Evolutionary conservation across 2,797 vertebrate genomes (phyloP).

Genomic region (Pangasius macronema): DNA sequence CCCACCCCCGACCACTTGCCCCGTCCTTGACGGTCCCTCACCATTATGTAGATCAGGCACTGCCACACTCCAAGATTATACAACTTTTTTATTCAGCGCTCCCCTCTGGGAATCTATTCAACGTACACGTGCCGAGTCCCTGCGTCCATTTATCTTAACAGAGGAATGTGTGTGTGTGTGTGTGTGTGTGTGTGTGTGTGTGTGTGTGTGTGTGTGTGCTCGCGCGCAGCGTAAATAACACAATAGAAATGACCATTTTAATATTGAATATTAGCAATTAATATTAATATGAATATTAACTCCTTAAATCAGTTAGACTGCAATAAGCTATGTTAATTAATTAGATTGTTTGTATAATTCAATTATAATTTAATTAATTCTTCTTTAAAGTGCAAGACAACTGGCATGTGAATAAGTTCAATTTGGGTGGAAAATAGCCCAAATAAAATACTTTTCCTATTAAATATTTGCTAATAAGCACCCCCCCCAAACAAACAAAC

Average conservation of each 20-base stretch:
- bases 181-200: background rate
- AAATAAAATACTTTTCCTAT: background rate
- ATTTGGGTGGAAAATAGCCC: background rate
- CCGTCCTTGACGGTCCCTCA: constrained; percentile 62
- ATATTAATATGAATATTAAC: background rate
- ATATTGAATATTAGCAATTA: background rate
- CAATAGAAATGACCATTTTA: background rate
- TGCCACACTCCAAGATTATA: constrained; percentile 64
- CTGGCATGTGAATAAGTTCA: background rate
- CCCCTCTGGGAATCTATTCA: constrained; percentile 62
- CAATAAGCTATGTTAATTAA: background rate
- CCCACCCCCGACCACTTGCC: constrained; percentile 55
- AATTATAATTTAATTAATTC: background rate
- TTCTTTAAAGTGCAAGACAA: background rate
- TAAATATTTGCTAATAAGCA: background rate
- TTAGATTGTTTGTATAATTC: background rate
- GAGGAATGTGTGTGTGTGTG: constrained; percentile 38
- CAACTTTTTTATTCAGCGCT: constrained; percentile 57
- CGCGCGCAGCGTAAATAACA: background rate
- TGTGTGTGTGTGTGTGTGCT: background rate
- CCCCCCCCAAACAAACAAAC: too few species aligned
- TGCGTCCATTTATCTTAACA: constrained; percentile 56
- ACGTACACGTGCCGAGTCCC: constrained; percentile 61
- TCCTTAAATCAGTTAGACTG: too few species aligned
- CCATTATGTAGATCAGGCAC: constrained; percentile 66